Evolutionary conservation across 2,888 invertebrate species (phyloP), one percentile per base, ranked within the genome.

Genomic region (Hypena proboscidalis): DNA sequence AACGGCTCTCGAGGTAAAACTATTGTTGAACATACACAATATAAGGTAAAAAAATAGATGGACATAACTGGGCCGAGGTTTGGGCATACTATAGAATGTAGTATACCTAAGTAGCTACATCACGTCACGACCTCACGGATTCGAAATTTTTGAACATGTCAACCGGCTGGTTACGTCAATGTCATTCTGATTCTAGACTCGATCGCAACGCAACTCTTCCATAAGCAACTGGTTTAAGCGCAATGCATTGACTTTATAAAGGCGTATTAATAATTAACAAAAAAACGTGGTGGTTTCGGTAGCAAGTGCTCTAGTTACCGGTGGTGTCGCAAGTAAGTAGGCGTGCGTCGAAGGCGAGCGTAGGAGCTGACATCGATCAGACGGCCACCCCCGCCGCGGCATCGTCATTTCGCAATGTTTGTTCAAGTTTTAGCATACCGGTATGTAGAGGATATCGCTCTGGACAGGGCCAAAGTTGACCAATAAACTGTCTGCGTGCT

Each of bases 251-350:
- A 44, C 63, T 65, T 57, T 68, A 77, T 77, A 79, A 76, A 70
- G 63, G 68, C 65, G 69, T 61, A 68, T 70, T 69, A 73, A 76
- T 79, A 76, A 80, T 83, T 80, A 74, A 72, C 73, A 74, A 72
- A 80, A n/a, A 80, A 77, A 83, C 68, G 65, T 44, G 44, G 67
- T 62, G 51, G 73, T 76, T 78, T 80, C 70, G 72, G 80, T 78
- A 81, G 80, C 78, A 70, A 81, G 72, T 83, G 85, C 81, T 85
- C 87, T 64, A 86, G 85, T 81, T 87, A 68, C 71, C 71, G 80
- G 74, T 70, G 80, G 74, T 85, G 85, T 81, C 81, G 86, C 78
- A 85, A 86, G 75, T 35, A 53, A 50, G 85, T 85, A 80, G 86
- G 85, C 77, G 86, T 80, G 71, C 74, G 72, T 71, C 74, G 80